Conservation (phyloP, 2,797 vertebrate genomes). For the Petrocephalus schoutedeni region DNA sequence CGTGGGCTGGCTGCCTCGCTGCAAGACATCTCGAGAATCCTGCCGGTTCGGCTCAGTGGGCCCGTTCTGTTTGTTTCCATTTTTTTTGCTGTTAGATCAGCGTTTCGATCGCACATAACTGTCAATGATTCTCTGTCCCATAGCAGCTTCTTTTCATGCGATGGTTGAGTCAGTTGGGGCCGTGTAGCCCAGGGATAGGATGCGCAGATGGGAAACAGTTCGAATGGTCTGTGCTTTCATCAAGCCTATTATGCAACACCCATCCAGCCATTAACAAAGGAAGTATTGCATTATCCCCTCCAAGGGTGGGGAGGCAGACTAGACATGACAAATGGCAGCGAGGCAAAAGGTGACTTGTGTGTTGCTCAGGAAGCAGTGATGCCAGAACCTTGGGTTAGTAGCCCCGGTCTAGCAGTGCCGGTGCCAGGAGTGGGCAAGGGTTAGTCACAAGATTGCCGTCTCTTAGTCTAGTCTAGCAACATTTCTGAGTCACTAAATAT, state of each 20-base stretch:
- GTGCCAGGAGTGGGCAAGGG: conserved; percentile 57
- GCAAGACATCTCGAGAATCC: neutral
- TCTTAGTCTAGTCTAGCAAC: conserved; percentile 38
- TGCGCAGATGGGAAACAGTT: neutral
- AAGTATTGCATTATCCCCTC: conserved; percentile 58
- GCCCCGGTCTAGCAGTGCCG: conserved; percentile 55
- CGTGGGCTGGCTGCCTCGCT: neutral
- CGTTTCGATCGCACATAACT: neutral
- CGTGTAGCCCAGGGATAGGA: neutral
- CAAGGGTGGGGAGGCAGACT: conserved; percentile 55
- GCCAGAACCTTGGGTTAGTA: conserved; percentile 55
- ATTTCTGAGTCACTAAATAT: conserved; percentile 29
- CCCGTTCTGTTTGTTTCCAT: neutral
- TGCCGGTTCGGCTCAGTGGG: neutral
- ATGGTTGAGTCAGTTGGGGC: neutral
- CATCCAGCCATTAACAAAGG: conserved; percentile 39
- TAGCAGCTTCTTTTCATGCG: neutral
- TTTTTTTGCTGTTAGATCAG: neutral
- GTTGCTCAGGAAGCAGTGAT: conserved; percentile 50
- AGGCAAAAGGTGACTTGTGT: conserved; percentile 45
- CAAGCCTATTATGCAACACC: conserved; percentile 47
- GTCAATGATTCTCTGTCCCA: neutral
- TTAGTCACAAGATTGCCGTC: conserved; percentile 35
- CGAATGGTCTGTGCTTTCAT: conserved; percentile 31
- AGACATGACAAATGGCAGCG: conserved; percentile 57